Conservation (phyloP, 1,140 invertebrate species). For the Adoxophyes honmai region DNA sequence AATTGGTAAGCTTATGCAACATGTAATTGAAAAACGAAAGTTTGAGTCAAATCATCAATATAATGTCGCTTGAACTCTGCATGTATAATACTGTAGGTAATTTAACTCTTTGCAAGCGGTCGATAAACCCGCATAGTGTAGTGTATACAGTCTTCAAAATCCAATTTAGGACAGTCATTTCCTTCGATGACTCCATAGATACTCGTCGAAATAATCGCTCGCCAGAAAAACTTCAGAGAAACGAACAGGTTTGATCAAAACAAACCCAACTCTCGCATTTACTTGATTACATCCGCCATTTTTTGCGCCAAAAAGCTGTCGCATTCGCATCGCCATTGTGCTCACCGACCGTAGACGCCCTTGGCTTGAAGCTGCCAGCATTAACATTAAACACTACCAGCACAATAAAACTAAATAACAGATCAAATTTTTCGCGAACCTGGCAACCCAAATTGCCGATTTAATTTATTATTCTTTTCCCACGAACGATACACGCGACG, state of each 20-base stretch:
- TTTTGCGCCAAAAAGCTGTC: conserved; percentile 42
- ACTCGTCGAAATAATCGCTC: no score
- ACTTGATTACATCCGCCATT: conserved; percentile 46
- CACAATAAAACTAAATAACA: conserved; percentile 15
- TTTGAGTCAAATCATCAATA: no score
- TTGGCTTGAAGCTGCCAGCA: conserved; percentile 23
- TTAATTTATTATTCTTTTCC: conserved; percentile 58
- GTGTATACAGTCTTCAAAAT: no score
- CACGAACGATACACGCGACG: conserved; percentile 55
- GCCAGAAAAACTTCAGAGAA: conserved; percentile 12
- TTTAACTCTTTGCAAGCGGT: no score
- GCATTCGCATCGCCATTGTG: conserved; percentile 45
- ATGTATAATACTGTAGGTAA: no score
- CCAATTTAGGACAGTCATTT: no score
- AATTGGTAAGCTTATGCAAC: no score
- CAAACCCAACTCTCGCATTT: conserved; percentile 25
- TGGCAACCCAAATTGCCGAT: conserved; percentile 38
- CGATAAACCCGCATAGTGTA: no score
- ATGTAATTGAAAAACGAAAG: no score
- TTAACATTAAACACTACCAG: conserved; percentile 20
- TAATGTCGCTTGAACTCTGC: no score
- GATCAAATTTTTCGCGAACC: conserved; percentile 42
- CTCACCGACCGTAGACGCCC: conserved; percentile 35
- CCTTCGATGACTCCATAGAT: no score
- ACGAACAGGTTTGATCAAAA: conserved; percentile 23